Base-by-base conservation (phyloP, 2,888 invertebrate genomes). In the Lumbricus terrestris region DNA sequence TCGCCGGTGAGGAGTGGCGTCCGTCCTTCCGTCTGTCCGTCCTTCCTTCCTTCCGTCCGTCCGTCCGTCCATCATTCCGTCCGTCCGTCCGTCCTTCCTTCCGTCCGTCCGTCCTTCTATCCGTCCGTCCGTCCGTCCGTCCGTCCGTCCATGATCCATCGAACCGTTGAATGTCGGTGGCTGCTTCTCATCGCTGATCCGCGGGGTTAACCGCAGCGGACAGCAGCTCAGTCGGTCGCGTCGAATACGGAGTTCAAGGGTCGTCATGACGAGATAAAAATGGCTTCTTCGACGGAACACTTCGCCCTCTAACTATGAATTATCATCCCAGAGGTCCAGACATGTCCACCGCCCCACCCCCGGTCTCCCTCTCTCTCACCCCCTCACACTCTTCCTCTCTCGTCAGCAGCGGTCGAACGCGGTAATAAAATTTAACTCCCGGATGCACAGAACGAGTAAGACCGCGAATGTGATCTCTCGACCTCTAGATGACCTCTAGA, bases 161-260 rank as follows among this genome's bases (percentile, higher is more conserved):
- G 8, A 18, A 16, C 47, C 47, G 47, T 47, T 18, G 47, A 47
- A 29, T 11, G 3, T 15, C 20, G 47, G 18, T 6, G 29, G n/a
- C 69, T 69, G 69, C n/a, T 69, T 69, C 69, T 69, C 69, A 69
- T 69, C n/a, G n/a, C 69, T n/a, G 69, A 69, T 69, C 69, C n/a
- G n/a, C 29, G 69, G 69, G 69, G 69, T 69, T 69, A 69, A 69
- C 69, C 69, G 69, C n/a, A 69, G 69, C 69, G 69, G 69, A 69
- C 69, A 69, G 29, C 29, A 29, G 69, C 29, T 69, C 69, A 69
- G 29, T n/a, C n/a, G 15, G 3, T 13, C 47, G 13, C 16, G 47
- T 47, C 16, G 47, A n/a, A n/a, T 47, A 69, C 69, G 69, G 69
- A 69, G 69, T 69, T 69, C 69, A 69, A 69, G 69, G 11, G 69